Conservation (phyloP, 2,797 vertebrate genomes). For the Tauraco hartlaubi region DNA sequence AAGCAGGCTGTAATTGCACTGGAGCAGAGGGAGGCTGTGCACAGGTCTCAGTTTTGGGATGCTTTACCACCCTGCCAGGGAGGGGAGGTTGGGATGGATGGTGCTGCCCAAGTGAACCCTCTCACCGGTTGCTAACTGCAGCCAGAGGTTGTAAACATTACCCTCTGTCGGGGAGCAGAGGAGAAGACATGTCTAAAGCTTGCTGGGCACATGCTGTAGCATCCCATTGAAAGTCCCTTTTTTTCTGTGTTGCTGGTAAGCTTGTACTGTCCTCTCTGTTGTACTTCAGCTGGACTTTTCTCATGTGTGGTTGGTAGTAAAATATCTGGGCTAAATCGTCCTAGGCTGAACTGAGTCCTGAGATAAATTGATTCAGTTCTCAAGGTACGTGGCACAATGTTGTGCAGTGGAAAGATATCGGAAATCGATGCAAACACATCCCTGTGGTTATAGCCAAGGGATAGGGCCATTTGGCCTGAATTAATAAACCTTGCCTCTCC, state of each 20-base stretch:
- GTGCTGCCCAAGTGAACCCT: neutral
- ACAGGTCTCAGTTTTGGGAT: neutral
- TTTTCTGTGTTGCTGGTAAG: neutral
- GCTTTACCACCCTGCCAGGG: neutral
- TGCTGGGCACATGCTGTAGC: neutral
- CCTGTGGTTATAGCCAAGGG: neutral
- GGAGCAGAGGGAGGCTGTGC: neutral
- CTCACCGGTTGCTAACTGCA: accelerated
- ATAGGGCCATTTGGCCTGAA: neutral
- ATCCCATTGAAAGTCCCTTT: neutral
- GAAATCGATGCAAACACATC: neutral
- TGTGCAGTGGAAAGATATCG: neutral
- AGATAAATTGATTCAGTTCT: neutral
- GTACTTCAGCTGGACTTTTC: neutral
- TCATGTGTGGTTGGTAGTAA: neutral
- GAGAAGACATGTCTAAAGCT: neutral
- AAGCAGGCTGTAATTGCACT: neutral
- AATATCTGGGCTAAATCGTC: neutral
- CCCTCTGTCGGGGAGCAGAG: neutral
- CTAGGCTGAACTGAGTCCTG: neutral
- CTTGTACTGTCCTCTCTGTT: accelerated
- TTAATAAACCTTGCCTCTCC: neutral
- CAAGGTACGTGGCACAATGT: accelerated
- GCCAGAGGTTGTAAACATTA: accelerated
- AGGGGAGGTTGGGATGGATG: neutral